phyloP scores from a whole-genome alignment of 2,113 vertebrate species.

The Malurus cyaneus region DNA sequence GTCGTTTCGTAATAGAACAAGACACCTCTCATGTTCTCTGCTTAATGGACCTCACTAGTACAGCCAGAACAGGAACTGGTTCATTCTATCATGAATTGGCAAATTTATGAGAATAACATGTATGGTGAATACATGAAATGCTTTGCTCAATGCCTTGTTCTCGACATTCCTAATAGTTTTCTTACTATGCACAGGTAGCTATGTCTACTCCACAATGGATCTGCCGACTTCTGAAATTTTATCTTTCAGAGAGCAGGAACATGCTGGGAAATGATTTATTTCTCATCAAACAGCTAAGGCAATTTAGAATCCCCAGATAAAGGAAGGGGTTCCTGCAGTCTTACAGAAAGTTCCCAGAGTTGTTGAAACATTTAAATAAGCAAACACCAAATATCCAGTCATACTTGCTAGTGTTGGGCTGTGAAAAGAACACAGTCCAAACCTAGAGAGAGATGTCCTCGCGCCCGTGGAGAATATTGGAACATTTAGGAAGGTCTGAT shows the following conservation, averaged over 20 bases:
- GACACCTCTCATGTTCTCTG: background rate
- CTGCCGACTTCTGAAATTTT: background rate
- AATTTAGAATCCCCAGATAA: background rate
- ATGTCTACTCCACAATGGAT: background rate
- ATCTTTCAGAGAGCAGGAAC: background rate
- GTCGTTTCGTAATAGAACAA: background rate
- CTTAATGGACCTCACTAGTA: background rate
- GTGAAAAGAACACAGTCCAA: background rate
- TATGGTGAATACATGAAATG: background rate
- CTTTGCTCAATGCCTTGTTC: background rate
- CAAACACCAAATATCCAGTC: background rate
- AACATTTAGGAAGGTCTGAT: background rate
- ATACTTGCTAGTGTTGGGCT: background rate
- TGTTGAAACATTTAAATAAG: background rate
- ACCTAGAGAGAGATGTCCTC: background rate
- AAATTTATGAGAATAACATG: background rate
- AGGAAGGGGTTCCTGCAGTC: background rate
- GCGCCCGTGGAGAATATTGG: background rate
- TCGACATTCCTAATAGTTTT: background rate
- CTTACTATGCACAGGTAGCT: background rate
- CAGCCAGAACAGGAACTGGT: background rate
- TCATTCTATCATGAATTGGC: background rate
- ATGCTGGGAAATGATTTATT: background rate
- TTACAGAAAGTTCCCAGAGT: background rate
- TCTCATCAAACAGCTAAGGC: background rate